Evolutionary conservation across 2,113 vertebrate species (phyloP).

Genomic region (Peromyscus californicus): DNA sequence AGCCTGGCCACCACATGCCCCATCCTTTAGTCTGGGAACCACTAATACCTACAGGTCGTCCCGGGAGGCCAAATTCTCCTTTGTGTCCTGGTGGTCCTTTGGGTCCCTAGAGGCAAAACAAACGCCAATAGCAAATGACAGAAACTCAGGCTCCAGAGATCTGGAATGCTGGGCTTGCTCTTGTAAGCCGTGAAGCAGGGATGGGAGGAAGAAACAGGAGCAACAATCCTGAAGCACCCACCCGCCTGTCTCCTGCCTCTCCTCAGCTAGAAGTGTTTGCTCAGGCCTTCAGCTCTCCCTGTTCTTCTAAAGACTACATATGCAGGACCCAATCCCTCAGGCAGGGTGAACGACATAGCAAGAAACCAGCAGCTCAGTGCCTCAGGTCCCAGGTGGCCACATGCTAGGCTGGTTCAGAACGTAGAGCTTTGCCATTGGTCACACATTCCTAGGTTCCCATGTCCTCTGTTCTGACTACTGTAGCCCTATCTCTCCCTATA

Average conservation of each 20-base stretch:
- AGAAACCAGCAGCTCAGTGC: neutral
- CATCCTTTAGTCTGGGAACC: neutral
- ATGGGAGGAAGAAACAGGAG: neutral
- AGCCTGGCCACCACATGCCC: neutral
- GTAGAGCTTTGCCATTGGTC: fast-evolving
- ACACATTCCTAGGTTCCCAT: neutral
- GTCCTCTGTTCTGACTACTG: neutral
- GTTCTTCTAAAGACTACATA: neutral
- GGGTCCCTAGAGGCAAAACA: conserved; percentile 91
- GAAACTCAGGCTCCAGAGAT: neutral
- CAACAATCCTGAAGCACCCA: fast-evolving
- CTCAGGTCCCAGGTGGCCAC: neutral
- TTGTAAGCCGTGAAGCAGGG: neutral
- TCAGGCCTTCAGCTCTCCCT: neutral
- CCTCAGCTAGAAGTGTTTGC: neutral
- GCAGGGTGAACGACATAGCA: neutral
- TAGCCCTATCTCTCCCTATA: neutral
- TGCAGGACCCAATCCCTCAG: neutral
- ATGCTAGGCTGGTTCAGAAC: neutral
- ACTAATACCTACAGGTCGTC: conserved; percentile 92
- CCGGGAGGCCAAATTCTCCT: conserved; percentile 96
- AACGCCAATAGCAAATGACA: conserved; percentile 58
- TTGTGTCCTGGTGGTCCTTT: conserved; percentile 93
- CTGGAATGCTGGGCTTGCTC: no score
- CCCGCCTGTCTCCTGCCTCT: neutral